Conservation (phyloP, 2,888 invertebrate species). For the Colostygia pectinataria region DNA sequence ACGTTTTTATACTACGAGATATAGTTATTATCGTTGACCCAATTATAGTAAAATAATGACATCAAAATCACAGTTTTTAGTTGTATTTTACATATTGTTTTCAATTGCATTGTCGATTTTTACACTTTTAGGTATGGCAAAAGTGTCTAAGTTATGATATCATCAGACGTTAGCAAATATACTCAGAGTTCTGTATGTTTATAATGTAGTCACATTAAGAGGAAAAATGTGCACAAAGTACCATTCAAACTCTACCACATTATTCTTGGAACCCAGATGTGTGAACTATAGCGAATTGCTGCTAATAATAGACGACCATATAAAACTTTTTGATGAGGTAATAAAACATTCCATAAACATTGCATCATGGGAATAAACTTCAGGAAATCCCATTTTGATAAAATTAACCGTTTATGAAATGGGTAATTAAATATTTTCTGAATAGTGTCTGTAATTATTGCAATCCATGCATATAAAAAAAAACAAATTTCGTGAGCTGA, state of each 20-base stretch:
- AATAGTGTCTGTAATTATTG: not conserved
- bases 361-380: conserved; percentile 1
- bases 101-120: no score
- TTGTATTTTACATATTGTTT: no score
- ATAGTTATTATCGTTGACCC: no score
- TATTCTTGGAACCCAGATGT: conserved; percentile 26
- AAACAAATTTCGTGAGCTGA: no score
- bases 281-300: conserved; percentile 22
- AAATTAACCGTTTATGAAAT: not conserved
- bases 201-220: conserved; percentile 8
- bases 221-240: conserved; percentile 19
- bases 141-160: no score
- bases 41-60: no score
- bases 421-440: not conserved
- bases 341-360: conserved; percentile 6
- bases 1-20: no score
- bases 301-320: conserved; percentile 16
- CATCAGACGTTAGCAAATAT: not conserved
- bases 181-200: not conserved
- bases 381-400: conserved; percentile 4
- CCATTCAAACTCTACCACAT: conserved; percentile 9
- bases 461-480: no score
- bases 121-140: no score
- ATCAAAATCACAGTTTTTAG: no score
- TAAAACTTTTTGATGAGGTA: conserved; percentile 12